phyloP scores from a whole-genome alignment of 1,140 invertebrate genomes.

The Littorina saxatilis region DNA sequence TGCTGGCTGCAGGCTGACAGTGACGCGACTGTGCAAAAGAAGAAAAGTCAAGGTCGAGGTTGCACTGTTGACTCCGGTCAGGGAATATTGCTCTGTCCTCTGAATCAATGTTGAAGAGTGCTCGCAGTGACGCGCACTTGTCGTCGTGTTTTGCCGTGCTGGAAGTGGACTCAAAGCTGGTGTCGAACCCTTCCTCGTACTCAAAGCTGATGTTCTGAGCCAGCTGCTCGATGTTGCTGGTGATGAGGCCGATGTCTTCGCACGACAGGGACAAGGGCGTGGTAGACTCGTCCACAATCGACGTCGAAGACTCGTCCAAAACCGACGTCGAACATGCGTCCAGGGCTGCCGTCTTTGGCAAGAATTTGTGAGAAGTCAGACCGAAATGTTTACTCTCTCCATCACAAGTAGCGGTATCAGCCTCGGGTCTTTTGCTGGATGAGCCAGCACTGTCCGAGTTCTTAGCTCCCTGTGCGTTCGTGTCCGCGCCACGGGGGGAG shows the following conservation, averaged over 20 bases:
- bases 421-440: background rate
- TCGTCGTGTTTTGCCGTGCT: background rate
- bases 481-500: background rate
- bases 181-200: slow-evolving; percentile 56
- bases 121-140: background rate
- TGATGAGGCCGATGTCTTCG: slow-evolving; percentile 37
- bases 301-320: background rate
- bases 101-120: background rate
- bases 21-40: background rate
- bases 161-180: slow-evolving; percentile 37
- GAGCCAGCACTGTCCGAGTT: background rate
- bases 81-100: background rate
- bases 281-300: background rate
- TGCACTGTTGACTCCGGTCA: no score
- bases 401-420: no score
- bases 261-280: slow-evolving; percentile 21
- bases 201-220: slow-evolving; percentile 54
- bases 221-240: slow-evolving; percentile 43
- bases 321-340: no score
- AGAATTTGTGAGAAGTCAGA: no score
- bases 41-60: background rate
- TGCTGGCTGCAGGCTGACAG: no score
- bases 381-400: no score
- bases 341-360: background rate
- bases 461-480: background rate